Evolutionary conservation across 2,888 invertebrate genomes (phyloP), one percentile per base, ranked within the genome.

Genomic region (Cheilosia variabilis): DNA sequence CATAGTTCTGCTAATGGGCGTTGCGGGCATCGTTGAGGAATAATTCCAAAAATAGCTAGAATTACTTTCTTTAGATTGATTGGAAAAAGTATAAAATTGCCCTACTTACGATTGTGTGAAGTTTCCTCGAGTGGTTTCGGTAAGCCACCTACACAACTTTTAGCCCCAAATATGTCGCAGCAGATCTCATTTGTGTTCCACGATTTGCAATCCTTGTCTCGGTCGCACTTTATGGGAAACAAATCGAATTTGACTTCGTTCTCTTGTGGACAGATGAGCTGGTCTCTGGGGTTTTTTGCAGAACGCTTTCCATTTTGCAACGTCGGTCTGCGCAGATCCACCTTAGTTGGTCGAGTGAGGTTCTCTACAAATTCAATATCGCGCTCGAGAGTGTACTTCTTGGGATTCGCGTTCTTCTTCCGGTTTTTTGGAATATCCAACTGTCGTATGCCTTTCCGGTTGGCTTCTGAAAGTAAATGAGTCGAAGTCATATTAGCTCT

Each of bases 1-100:
- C 95, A 93, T 13, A 95, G 92, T 92, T 96, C 96, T 0, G 95
- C 95, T 19, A 96, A 92, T 2, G 95, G 95, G 63, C 95, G 93
- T 34, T 93, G 91, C 0, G 96, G 96, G 88, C 96, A 96, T 89
- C 94, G 94, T 63, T 95, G 93, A 0, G 95, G 95, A 43, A 96
- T 94, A 45, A 96, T 92, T 9, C 96, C 96, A 80, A 96, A 92
- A 60, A 95, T 92, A 6, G 96, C 96, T 96, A 19, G n/a, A 17
- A 45, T 4, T 5, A 2, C 45, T 17, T 45, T 45, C 17, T 19
- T 3, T 17, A 45, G 15, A 7, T 45, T 17, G 19, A 10, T 19
- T 19, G 5, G 2, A 7, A 19, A 6, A 3, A 47, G 3, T 1
- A 5, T 19, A 10, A 57, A 88, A 37, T 37, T 37, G 37, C 4